Evolutionary conservation across 2,797 vertebrate genomes (phyloP).

Genomic region (Capromys pilorides): DNA sequence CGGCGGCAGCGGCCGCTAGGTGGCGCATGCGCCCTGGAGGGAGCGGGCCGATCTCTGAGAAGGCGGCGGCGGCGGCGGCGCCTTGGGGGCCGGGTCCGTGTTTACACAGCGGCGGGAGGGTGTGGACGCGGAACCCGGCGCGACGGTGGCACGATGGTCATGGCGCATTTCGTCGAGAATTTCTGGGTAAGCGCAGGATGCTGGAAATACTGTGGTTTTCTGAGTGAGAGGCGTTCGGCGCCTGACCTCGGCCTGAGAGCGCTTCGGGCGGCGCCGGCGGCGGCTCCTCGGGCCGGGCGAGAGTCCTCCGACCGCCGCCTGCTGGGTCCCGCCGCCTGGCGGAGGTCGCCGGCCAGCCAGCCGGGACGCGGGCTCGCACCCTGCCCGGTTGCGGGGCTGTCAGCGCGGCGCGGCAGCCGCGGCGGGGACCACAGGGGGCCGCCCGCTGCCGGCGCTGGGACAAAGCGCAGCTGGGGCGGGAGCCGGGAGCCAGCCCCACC

Average conservation of each 20-base stretch:
- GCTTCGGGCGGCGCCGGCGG: background rate
- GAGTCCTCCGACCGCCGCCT: conserved; percentile 16
- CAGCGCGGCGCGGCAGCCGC: conserved; percentile 31
- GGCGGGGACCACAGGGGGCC: background rate
- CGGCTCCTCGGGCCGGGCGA: background rate
- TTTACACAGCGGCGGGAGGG: conserved; percentile 88
- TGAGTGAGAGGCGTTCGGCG: background rate
- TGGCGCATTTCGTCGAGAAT: conserved; percentile 95
- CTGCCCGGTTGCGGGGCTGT: background rate
- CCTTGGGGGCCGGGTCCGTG: conserved; percentile 87
- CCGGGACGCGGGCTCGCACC: background rate
- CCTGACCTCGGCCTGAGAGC: conserved; percentile 71
- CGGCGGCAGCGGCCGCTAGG: conserved; percentile 61
- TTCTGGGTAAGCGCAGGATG: conserved; percentile 92
- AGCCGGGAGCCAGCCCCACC: conserved; percentile 1
- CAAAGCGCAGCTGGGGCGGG: conserved; percentile 78
- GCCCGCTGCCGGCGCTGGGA: conserved; percentile 48
- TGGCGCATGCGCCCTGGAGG: conserved; percentile 76
- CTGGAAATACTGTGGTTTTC: background rate
- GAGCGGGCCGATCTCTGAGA: conserved; percentile 59
- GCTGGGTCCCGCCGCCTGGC: conserved; percentile 36
- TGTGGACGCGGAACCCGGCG: conserved; percentile 64
- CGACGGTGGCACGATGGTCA: conserved; percentile 89
- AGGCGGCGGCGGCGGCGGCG: conserved; percentile 62
- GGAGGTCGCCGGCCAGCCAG: background rate